Evolutionary conservation across 2,888 invertebrate species (phyloP), one percentile per base, ranked within the genome.

Genomic region (Drosophila pegasa): DNA sequence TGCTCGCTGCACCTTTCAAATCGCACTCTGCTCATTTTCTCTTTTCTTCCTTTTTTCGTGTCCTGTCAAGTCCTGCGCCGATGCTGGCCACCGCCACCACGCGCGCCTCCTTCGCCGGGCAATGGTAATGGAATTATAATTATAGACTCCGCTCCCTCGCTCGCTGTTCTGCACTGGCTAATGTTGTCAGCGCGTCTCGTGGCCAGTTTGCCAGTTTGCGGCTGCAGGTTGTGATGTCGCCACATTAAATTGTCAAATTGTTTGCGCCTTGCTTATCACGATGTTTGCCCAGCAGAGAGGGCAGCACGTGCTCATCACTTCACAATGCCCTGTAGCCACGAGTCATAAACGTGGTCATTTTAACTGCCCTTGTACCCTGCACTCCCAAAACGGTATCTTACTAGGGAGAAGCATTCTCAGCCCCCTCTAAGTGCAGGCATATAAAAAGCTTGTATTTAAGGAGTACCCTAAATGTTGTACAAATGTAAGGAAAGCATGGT

Each of bases 161-260:
- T 65, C 50, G 48, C 41, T 59, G 55, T 63, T 43, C 43, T 51
- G 54, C 58, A 60, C 56, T 58, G 81, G 88, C 87, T 89, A 91
- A 90, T 91, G 87, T 85, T 87, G 89, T 87, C 89, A 79, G 73
- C 68, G 58, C 40, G 65, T 67, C 50, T 74, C 70, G 50, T 66
- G 78, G 73, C 59, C 51, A 38, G 62, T 60, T 69, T 50, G 73
- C 59, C 51, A 38, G 62, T 60, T 69, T 50, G 59, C 37, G 68
- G 66, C 69, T 68, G 72, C 71, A 63, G 64, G 71, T 72, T 82
- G 61, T 62, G 76, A 72, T 82, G 86, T 78, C 69, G 71, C 65
- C 72, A 88, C 84, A 89, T 91, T 89, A 91, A 90, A 89, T 88
- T 90, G 91, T 90, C 90, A 91, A 90, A 91, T 88, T 86, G 88